phyloP scores from a whole-genome alignment of 2,888 invertebrate species.

The Diaperis boleti region DNA sequence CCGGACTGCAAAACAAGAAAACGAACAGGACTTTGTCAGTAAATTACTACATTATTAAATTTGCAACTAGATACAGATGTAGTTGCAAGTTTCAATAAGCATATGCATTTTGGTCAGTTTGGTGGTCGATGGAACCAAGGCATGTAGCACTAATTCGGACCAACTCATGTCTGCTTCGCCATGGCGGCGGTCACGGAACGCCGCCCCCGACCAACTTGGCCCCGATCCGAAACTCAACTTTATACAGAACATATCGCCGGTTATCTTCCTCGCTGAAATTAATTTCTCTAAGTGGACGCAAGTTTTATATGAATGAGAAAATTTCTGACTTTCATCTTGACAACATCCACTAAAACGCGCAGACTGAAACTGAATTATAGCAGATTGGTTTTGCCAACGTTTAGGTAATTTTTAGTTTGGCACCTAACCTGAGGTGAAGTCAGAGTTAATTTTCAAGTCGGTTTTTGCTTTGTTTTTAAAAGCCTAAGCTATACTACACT shows the following conservation, averaged over 20 bases:
- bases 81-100: conserved; percentile 22
- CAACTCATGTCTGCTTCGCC: conserved; percentile 37
- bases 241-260: conserved; percentile 35
- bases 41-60: conserved; percentile 16
- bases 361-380: neutral
- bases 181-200: conserved; percentile 36
- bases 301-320: conserved; percentile 29
- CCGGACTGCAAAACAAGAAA: no score
- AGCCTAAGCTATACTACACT: no score
- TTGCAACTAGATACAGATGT: conserved; percentile 10
- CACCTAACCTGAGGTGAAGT: no score
- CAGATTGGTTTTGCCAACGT: no score
- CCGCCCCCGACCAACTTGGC: conserved; percentile 29
- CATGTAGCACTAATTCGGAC: conserved; percentile 43
- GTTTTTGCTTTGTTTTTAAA: no score
- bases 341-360: neutral
- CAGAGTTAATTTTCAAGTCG: no score
- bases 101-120: conserved; percentile 36
- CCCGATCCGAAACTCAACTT: conserved; percentile 31
- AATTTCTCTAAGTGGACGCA: conserved; percentile 42
- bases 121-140: conserved; percentile 31
- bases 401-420: no score
- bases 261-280: conserved; percentile 40
- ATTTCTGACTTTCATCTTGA: neutral
- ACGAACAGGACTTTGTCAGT: conserved; percentile 29